These are phyloP conservation scores for Anagrus nilaparvatae DNA, from an alignment of 1,140 invertebrate genomes.

Conservation along the genomic window DNA sequence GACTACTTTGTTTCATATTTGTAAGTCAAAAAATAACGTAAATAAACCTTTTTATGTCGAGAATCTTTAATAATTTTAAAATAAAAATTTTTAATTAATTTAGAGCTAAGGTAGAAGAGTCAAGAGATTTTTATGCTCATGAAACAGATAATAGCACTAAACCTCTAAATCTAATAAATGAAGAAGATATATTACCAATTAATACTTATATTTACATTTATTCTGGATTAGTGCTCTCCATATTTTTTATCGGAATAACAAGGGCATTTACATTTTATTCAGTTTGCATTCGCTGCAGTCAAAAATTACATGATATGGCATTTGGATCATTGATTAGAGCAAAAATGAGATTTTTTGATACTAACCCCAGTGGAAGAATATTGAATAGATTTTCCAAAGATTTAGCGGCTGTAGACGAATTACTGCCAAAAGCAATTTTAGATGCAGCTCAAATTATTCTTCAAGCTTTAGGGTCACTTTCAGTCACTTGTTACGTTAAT, in stretches of 20 bases:
- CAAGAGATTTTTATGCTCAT: conserved; percentile 9
- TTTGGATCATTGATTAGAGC: conserved; percentile 50
- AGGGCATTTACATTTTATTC: conserved; percentile 53
- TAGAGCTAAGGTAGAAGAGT: conserved; percentile 24
- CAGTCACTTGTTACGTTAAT: conserved; percentile 64
- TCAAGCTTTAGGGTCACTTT: conserved; percentile 48
- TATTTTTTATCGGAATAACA: conserved; percentile 41
- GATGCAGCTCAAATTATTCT: conserved; percentile 65
- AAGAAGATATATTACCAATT: conserved; percentile 14
- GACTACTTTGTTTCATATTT: conserved; percentile 61
- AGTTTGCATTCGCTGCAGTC: conserved; percentile 52
- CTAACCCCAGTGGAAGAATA: conserved; percentile 62
- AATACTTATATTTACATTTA: conserved; percentile 44
- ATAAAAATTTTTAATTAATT: no score
- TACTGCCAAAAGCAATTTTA: conserved; percentile 65
- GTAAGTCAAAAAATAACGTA: conserved; percentile 30
- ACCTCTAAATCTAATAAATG: conserved; percentile 5
- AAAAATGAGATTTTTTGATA: conserved; percentile 68
- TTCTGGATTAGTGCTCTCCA: conserved; percentile 35
- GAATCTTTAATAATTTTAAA: no score
- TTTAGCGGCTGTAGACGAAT: conserved; percentile 74
- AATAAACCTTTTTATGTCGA: no score
- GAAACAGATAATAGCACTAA: conserved; percentile 5
- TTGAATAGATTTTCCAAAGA: conserved; percentile 71
- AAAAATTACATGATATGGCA: conserved; percentile 57